Conservation (phyloP, 1,140 invertebrate genomes). For the Drosophila willistoni region DNA sequence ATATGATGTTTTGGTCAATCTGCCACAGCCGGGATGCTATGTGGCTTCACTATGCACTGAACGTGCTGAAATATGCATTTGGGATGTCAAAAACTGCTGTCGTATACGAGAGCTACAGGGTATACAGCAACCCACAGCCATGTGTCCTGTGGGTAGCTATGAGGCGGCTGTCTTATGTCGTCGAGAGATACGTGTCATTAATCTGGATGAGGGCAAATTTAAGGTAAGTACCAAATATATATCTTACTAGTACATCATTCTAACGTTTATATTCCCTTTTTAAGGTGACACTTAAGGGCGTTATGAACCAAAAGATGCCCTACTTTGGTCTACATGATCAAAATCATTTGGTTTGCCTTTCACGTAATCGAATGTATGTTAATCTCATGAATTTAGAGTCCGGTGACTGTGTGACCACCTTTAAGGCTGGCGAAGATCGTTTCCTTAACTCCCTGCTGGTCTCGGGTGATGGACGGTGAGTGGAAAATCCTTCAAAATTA, state of each 20-base stretch:
- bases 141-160: slow-evolving; percentile 89
- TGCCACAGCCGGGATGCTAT: slow-evolving; percentile 84
- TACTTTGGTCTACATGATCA: slow-evolving; percentile 92
- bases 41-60: slow-evolving; percentile 89
- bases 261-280: not conserved
- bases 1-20: slow-evolving; percentile 77
- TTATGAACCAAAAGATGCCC: slow-evolving; percentile 97
- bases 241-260: not conserved
- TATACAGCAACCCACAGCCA: slow-evolving; percentile 87
- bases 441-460: slow-evolving; percentile 94
- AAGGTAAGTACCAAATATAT: slow-evolving; percentile 54
- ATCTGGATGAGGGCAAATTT: slow-evolving; percentile 88
- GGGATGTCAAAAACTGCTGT: slow-evolving; percentile 88
- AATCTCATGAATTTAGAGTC: slow-evolving; percentile 92
- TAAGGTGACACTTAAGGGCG: slow-evolving; percentile 88
- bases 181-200: slow-evolving; percentile 90
- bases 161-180: slow-evolving; percentile 91
- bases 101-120: slow-evolving; percentile 88
- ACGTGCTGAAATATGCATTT: slow-evolving; percentile 90
- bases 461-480: slow-evolving; percentile 91
- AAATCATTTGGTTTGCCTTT: slow-evolving; percentile 91
- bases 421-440: slow-evolving; percentile 93
- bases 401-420: slow-evolving; percentile 93
- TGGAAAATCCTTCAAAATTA: not conserved
- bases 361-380: slow-evolving; percentile 94